Evolutionary conservation across 1,140 invertebrate genomes (phyloP).

Genomic region (Sycophaga agraensis): DNA sequence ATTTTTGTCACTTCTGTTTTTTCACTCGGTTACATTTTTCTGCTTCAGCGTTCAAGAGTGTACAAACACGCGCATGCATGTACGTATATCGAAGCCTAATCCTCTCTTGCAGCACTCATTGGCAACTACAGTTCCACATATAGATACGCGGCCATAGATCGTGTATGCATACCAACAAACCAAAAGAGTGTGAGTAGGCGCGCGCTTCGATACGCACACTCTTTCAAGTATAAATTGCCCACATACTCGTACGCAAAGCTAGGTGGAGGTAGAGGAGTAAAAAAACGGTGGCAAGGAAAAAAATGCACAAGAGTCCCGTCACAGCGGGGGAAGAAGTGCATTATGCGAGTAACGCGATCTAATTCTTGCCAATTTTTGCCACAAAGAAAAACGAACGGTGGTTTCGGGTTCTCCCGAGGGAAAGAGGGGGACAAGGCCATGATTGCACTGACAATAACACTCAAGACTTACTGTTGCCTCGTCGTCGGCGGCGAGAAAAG

Average conservation of each 20-base stretch:
- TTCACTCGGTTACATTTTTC: slow-evolving; percentile 1
- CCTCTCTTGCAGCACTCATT: no score
- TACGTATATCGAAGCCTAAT: no score
- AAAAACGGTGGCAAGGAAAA: no score
- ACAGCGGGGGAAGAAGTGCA: no score
- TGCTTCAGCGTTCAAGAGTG: not conserved
- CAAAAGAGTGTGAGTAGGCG: not conserved
- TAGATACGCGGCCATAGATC: slow-evolving; percentile 1
- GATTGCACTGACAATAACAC: slow-evolving; percentile 15
- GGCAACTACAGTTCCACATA: not conserved
- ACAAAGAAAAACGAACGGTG: not conserved
- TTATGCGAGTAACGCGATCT: no score
- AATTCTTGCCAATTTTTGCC: not conserved
- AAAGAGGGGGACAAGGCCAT: not conserved
- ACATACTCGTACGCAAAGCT: not conserved
- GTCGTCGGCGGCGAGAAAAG: not conserved
- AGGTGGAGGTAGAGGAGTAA: no score
- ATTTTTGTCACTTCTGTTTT: slow-evolving; percentile 2
- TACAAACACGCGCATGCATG: not conserved
- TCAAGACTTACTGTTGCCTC: not conserved
- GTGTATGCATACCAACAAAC: slow-evolving; percentile 10
- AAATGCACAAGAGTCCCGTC: not conserved
- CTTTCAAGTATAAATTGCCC: not conserved
- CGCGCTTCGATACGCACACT: slow-evolving; percentile 1
- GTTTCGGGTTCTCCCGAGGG: not conserved